Evolutionary conservation across 92 coral and sea anemone genomes (phyloP).

Genomic region (Paramuricea clavata): DNA sequence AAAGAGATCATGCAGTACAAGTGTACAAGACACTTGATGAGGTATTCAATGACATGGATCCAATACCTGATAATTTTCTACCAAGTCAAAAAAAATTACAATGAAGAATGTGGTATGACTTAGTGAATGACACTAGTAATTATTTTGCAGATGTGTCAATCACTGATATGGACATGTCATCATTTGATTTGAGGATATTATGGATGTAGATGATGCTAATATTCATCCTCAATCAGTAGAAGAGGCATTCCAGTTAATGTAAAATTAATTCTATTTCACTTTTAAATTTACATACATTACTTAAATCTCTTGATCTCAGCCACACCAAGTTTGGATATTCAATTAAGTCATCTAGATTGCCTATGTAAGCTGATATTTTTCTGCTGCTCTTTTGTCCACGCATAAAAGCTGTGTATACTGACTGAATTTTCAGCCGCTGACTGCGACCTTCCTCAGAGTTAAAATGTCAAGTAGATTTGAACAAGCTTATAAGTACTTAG

Average conservation of each 20-base stretch:
- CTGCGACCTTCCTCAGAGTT: no score
- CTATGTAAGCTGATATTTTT: conserved; percentile 32
- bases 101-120: conserved; percentile 47
- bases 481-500: no score
- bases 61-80: conserved; percentile 29
- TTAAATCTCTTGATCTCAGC: not conserved
- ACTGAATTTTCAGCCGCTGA: no score
- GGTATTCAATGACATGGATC: conserved; percentile 37
- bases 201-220: conserved; percentile 14
- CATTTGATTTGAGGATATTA: conserved; percentile 25
- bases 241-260: conserved; percentile 37
- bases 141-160: conserved; percentile 1
- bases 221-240: conserved; percentile 39
- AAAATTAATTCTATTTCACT: not conserved
- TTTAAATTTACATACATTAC: not conserved
- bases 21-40: conserved; percentile 35
- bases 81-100: conserved; percentile 8
- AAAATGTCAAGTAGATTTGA: no score
- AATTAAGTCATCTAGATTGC: conserved; percentile 26
- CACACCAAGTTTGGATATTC: not conserved
- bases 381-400: conserved; percentile 54
- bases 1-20: conserved; percentile 37
- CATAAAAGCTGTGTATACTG: conserved; percentile 28
- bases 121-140: conserved; percentile 20
- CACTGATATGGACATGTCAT: conserved; percentile 25